A percentile compares a stretch with the other conserved stretches of the same genome.
Conservation (phyloP, 2,888 invertebrate species). For the Stenichneumon culpator region DNA sequence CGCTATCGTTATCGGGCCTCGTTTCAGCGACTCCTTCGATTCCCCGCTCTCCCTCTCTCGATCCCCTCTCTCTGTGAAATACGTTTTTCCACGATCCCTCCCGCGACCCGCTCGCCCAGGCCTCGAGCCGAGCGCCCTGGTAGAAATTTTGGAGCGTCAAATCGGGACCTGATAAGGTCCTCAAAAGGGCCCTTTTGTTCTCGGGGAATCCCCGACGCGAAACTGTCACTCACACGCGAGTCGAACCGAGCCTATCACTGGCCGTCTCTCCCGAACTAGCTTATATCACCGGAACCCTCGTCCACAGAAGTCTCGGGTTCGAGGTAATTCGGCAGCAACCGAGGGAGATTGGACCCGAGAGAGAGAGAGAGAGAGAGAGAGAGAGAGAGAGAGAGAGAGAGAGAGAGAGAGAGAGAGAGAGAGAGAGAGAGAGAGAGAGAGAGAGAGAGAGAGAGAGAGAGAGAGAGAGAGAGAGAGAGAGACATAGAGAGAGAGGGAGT, state of each 20-base stretch:
- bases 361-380: no score
- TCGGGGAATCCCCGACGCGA: not conserved
- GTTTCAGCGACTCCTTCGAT: slow-evolving; percentile 10
- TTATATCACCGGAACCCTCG: not conserved
- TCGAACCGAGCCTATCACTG: not conserved
- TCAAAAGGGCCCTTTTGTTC: not conserved
- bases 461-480: no score
- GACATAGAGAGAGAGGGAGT: no score
- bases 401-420: no score
- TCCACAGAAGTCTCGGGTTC: not conserved
- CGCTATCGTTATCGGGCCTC: slow-evolving; percentile 18
- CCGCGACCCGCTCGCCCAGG: not conserved
- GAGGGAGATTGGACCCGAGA: slow-evolving; percentile 52
- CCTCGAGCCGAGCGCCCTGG: not conserved
- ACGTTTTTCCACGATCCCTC: not conserved
- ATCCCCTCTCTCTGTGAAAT: slow-evolving; percentile 4
- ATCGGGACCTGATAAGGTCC: not conserved
- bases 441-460: not conserved
- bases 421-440: no score
- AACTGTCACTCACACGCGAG: not conserved
- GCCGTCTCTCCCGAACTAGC: not conserved
- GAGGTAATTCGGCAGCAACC: slow-evolving; percentile 17
- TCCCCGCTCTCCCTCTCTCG: not conserved
- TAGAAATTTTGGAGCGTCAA: not conserved
- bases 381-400: no score